phyloP scores from a whole-genome alignment of 2,113 vertebrate genomes.

The Oreochromis niloticus region DNA sequence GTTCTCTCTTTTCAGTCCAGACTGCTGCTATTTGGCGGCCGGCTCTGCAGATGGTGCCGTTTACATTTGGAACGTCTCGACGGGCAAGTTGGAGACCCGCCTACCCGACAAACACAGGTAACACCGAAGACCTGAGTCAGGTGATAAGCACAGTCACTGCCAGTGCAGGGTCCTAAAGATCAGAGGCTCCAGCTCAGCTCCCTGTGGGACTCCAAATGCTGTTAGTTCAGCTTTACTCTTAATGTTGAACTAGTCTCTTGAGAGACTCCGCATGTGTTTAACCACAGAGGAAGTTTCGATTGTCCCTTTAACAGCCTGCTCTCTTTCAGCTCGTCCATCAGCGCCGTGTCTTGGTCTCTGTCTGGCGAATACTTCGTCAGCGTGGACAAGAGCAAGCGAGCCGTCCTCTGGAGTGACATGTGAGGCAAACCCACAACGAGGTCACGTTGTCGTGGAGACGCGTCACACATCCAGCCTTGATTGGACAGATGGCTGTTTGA shows the following conservation, averaged over 20 bases:
- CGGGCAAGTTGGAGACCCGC: constrained; percentile 70
- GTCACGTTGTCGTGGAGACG: not conserved
- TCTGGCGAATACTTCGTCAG: constrained; percentile 79
- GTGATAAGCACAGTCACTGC: not conserved
- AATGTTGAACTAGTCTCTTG: not conserved
- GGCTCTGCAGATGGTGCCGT: constrained; percentile 80
- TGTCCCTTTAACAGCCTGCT: not conserved
- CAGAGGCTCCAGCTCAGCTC: not conserved
- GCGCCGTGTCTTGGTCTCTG: constrained; percentile 81
- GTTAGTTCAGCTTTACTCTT: not conserved
- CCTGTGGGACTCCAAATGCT: not conserved
- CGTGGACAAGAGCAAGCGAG: constrained; percentile 77
- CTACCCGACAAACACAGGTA: constrained; percentile 80
- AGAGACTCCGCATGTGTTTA: not conserved
- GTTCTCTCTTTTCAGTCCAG: constrained; percentile 70
- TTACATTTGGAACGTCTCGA: constrained; percentile 81
- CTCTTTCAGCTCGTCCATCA: constrained; percentile 71
- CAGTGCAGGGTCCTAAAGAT: not conserved
- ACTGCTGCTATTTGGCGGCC: constrained; percentile 73
- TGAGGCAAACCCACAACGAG: constrained; percentile 14
- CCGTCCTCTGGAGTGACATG: constrained; percentile 80
- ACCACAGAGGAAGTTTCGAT: not conserved
- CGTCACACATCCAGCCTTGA: not conserved
- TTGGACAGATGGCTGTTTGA: not conserved
- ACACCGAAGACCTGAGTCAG: not conserved